Conservation (phyloP, 2,888 invertebrate species). For the Mantis religiosa region DNA sequence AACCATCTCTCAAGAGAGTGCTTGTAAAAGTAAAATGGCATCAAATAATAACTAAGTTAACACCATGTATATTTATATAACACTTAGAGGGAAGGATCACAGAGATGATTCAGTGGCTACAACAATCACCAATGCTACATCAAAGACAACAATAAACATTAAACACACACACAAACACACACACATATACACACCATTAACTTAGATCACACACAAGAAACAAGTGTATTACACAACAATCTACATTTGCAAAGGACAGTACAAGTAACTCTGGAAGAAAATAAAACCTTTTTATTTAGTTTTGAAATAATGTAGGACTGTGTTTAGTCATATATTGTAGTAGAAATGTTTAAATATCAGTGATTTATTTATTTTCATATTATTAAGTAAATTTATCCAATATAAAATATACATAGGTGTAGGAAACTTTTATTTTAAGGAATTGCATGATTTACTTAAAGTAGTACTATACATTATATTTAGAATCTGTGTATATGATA, state of each 20-base stretch:
- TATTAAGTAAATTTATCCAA: not conserved
- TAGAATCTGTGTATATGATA: not conserved
- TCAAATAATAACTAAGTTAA: not conserved
- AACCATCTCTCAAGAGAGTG: not conserved
- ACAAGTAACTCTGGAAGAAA: not conserved
- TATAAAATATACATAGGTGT: not conserved
- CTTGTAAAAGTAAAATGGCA: not conserved
- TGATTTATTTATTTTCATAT: not conserved
- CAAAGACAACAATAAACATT: not conserved
- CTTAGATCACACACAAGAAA: not conserved
- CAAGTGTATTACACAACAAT: not conserved
- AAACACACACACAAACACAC: not conserved
- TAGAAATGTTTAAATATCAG: not conserved
- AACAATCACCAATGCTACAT: not conserved
- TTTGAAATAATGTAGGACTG: not conserved
- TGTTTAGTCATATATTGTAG: not conserved
- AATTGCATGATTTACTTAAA: not conserved
- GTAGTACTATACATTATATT: not conserved
- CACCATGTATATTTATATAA: not conserved
- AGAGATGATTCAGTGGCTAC: not conserved
- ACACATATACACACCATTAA: not conserved
- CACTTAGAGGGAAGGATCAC: not conserved
- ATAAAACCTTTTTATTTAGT: not conserved
- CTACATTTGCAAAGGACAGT: constrained; percentile 8
- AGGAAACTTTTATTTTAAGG: not conserved